These are phyloP conservation scores for Atrichornis clamosus DNA, from an alignment of 2,113 vertebrate genomes.

Conservation along the genomic window DNA sequence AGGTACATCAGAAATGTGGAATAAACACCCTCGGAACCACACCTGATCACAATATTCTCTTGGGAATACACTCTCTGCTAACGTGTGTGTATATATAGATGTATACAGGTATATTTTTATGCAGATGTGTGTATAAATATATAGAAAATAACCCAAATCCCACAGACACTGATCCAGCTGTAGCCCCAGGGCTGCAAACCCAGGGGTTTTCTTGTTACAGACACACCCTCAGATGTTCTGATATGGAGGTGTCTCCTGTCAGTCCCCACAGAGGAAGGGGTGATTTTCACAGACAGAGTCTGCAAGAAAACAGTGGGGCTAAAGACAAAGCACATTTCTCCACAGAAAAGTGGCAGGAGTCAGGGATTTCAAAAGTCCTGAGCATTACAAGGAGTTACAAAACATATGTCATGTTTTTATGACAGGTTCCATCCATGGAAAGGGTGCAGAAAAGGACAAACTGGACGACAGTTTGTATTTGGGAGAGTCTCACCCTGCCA, in stretches of 20 bases:
- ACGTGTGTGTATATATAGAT: too few relatives aligned
- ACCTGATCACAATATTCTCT: neutral
- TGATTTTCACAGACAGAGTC: neutral
- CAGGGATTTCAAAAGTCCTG: neutral
- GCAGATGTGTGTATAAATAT: neutral
- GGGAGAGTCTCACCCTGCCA: neutral
- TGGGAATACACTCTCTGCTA: neutral
- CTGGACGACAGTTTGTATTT: rapidly evolving
- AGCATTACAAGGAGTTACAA: neutral
- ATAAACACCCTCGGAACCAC: neutral
- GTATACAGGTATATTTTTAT: neutral
- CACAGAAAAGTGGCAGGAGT: neutral
- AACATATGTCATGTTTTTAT: neutral
- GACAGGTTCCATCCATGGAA: neutral
- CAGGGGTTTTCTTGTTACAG: neutral
- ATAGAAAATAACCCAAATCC: neutral
- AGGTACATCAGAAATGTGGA: neutral
- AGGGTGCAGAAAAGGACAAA: neutral
- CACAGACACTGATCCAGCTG: neutral
- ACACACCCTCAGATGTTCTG: neutral
- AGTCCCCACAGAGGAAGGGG: neutral
- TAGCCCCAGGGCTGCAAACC: neutral
- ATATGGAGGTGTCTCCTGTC: neutral
- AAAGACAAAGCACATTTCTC: neutral
- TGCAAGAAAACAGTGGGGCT: neutral